Evolutionary conservation across 2,113 vertebrate species (phyloP).

Genomic region (Lontra canadensis): DNA sequence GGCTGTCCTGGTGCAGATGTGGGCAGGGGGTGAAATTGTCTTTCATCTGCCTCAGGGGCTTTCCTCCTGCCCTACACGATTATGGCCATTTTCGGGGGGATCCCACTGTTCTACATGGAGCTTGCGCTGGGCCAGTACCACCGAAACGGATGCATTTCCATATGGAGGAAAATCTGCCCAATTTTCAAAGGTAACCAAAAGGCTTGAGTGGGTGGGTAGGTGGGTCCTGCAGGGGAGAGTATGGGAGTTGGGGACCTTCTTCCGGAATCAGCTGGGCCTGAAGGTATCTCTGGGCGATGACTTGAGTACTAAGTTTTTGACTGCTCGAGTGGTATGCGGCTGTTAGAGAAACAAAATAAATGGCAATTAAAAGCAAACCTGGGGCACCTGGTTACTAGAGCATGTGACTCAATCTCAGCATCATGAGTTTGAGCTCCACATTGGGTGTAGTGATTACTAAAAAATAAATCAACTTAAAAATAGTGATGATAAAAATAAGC

Average conservation of each 20-base stretch:
- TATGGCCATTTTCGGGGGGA: constrained; percentile 98
- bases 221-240: neutral
- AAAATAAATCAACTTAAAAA: neutral
- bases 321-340: neutral
- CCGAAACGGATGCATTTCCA: constrained; percentile 97
- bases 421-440: neutral
- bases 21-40: constrained; percentile 16
- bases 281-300: neutral
- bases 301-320: neutral
- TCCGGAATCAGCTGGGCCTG: neutral
- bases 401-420: neutral
- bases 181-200: constrained; percentile 96
- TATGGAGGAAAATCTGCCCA: constrained; percentile 98
- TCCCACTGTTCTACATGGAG: constrained; percentile 99
- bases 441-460: neutral
- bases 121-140: constrained; percentile 97
- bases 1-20: neutral
- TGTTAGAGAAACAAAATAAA: constrained; percentile 16
- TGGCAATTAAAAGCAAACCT: neutral
- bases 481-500: neutral
- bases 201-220: neutral
- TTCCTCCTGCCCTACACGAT: constrained; percentile 97
- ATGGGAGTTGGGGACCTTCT: neutral
- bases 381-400: neutral
- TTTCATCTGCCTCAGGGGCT: constrained; percentile 88